Base-by-base conservation (phyloP, 2,113 vertebrate genomes). In the Clarias magur region DNA sequence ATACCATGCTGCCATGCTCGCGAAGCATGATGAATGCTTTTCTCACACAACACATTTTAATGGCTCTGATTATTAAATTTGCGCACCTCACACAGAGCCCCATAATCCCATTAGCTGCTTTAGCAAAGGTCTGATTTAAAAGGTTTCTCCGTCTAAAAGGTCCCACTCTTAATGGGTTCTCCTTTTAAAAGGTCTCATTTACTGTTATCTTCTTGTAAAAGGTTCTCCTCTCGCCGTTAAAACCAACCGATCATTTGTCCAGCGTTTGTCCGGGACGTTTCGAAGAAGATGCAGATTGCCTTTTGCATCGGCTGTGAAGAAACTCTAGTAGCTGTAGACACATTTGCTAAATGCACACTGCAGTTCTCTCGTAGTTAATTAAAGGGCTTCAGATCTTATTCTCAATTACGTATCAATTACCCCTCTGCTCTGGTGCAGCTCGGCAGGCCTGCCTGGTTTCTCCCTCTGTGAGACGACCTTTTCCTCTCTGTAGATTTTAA, bases 401-500 rank as follows among this genome's bases (percentile, higher is more conserved):
- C 70, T 83, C 56, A 79, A 83, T 89, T 85, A 87, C 15, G 60
- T 79, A 85, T 89, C 83, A 82, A 82, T 89, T 87, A 87, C 86
- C 54, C 79, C 62, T 75, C 8, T 84, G 88, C 63, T 88, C 85
- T 56, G 30, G 16, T 68, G 70, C 21, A 67, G 62, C 81, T n/a
- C 81, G 13, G 3, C 53, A 75, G 76, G 27, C 30, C 85, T 68
- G 56, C 56, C 21, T 60, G 81, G 80, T 73, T 21, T 76, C 67
- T 85, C 62, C 42, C 16, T 83, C 60, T 53, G 80, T 38, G 63
- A 88, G 85, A 67, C 19, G 27, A n/a, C 75, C n/a, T 63, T 72
- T 79, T n/a, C 54, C 38, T 53, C 25, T 67, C 81, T 60, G 54
- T 86, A 42, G 60, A 79, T 84, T 84, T 88, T 65, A 67, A n/a